A percentile compares a stretch with the other conserved stretches of the same genome.
Evolutionary conservation across 2,113 vertebrate species (phyloP).

Genomic region (Hylia prasina): DNA sequence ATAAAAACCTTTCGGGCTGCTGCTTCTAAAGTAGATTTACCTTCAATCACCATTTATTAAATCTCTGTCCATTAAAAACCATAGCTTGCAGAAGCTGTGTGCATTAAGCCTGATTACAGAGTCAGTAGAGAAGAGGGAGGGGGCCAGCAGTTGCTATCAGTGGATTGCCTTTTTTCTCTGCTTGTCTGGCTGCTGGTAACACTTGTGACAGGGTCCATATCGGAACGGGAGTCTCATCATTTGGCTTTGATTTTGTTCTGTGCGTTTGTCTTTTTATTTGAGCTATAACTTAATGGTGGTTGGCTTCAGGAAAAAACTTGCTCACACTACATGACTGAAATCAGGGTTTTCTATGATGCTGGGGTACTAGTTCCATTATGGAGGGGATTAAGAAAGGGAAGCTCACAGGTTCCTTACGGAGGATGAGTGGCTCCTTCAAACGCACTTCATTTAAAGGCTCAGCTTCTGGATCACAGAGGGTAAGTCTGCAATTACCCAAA

Average conservation of each 20-base stretch:
- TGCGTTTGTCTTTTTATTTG: not conserved
- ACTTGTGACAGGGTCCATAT: not conserved
- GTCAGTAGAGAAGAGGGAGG: conserved; percentile 68
- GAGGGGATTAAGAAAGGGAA: conserved; percentile 61
- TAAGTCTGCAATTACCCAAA: conserved; percentile 66
- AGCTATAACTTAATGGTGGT: not conserved
- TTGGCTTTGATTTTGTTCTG: not conserved
- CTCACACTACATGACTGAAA: not conserved
- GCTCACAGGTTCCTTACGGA: conserved; percentile 63
- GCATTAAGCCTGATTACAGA: conserved; percentile 96
- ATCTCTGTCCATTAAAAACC: conserved; percentile 91
- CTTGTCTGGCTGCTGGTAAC: conserved; percentile 57
- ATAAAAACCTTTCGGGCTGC: conserved; percentile 77
- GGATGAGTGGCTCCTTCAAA: conserved; percentile 83
- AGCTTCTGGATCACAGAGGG: conserved; percentile 90
- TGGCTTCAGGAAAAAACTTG: not conserved
- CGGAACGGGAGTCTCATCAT: not conserved
- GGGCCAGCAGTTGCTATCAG: conserved; percentile 65
- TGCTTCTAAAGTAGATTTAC: conserved; percentile 93
- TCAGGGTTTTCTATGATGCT: conserved; percentile 21
- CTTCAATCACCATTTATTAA: conserved; percentile 99
- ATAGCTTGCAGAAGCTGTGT: conserved; percentile 79
- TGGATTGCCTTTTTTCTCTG: conserved; percentile 75
- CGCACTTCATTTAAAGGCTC: conserved; percentile 88
- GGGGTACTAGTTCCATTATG: conserved; percentile 34